Evolutionary conservation across 2,113 vertebrate genomes (phyloP).

Genomic region (Vulpes vulpes): DNA sequence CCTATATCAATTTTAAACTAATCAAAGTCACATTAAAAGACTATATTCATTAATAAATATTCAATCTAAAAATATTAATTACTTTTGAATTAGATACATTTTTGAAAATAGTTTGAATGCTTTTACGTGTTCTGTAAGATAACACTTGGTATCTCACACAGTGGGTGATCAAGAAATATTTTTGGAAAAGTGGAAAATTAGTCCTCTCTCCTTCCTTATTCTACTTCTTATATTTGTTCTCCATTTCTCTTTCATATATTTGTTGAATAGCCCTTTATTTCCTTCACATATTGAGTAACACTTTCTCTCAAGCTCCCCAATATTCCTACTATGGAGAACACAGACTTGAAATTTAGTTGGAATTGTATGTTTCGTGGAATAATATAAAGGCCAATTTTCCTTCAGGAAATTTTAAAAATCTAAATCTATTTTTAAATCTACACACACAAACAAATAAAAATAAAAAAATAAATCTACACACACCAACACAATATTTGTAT

Average conservation of each 20-base stretch:
- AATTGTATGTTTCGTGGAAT: background rate
- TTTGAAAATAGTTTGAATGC: background rate
- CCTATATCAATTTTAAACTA: constrained; percentile 11
- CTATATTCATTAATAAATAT: background rate
- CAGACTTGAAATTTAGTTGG: background rate
- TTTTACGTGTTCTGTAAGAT: background rate
- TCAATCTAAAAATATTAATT: constrained; percentile 4
- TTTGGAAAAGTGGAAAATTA: constrained; percentile 21
- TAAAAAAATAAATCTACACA: background rate
- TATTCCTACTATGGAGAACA: background rate
- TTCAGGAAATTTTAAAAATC: background rate
- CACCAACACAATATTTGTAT: background rate
- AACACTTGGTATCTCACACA: background rate
- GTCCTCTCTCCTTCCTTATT: background rate
- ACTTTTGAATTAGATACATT: background rate
- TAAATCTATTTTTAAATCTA: background rate
- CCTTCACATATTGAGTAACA: background rate
- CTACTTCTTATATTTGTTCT: constrained; percentile 26
- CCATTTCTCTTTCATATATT: background rate
- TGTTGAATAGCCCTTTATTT: background rate
- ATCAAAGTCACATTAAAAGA: background rate
- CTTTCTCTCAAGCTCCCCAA: background rate
- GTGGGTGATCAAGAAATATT: background rate
- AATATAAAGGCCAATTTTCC: background rate
- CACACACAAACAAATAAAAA: background rate